Percentiles rank a stretch among this genome's conserved stretches.
phyloP scores from a whole-genome alignment of 1,140 invertebrate species.

The Spodoptera frugiperda region DNA sequence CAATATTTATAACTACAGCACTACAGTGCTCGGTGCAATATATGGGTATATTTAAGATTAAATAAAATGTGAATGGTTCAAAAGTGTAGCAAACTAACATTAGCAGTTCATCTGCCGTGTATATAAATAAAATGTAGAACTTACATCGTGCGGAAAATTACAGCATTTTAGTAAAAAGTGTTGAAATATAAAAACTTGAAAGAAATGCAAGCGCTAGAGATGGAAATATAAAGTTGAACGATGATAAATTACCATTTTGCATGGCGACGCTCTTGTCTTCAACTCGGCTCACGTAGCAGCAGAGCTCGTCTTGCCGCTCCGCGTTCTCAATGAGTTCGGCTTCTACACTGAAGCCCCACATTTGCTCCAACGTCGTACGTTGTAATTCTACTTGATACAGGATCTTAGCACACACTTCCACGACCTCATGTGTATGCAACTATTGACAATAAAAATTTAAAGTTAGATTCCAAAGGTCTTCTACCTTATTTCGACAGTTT shows the following conservation, averaged over 20 bases:
- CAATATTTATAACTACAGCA: no score
- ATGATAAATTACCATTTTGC: constrained; percentile 92
- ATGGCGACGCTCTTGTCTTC: constrained; percentile 98
- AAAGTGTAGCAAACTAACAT: not conserved
- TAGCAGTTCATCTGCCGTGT: not conserved
- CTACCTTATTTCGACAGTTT: not conserved
- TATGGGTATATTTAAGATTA: not conserved
- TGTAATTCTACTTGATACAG: constrained; percentile 98
- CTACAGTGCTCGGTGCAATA: no score
- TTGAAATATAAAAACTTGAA: constrained; percentile 8
- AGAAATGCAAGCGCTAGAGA: constrained; percentile 25
- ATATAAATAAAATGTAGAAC: constrained; percentile 18
- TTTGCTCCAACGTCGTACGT: constrained; percentile 94
- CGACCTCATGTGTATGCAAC: constrained; percentile 97
- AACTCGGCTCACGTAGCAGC: constrained; percentile 98
- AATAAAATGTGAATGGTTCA: not conserved
- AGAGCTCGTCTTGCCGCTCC: constrained; percentile 97
- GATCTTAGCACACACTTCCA: constrained; percentile 98
- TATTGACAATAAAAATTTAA: constrained; percentile 73
- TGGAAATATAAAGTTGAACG: constrained; percentile 13
- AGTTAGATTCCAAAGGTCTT: not conserved
- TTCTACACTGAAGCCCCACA: constrained; percentile 99
- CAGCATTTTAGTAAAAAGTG: constrained; percentile 8
- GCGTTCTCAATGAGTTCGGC: constrained; percentile 98
- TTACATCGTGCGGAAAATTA: constrained; percentile 17